Evolutionary conservation across 2,797 vertebrate genomes (phyloP).

Genomic region (Poliocrania exsul): DNA sequence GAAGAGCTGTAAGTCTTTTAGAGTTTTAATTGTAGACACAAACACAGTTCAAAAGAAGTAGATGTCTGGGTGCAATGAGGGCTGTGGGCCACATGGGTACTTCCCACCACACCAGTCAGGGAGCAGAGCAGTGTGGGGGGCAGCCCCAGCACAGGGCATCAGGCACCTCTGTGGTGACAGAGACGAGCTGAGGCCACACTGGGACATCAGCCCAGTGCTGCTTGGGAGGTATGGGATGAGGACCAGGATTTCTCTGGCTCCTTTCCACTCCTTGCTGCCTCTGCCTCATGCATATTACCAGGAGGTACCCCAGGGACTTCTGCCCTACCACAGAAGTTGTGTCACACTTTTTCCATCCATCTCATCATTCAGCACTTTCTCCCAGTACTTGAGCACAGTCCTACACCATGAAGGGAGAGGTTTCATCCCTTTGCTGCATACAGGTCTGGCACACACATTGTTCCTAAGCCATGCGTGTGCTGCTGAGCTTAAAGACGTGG

Average conservation of each 20-base stretch:
- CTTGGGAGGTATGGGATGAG: fast-evolving
- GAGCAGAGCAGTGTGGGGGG: not conserved
- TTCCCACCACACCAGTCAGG: not conserved
- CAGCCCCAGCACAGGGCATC: not conserved
- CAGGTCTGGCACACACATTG: not conserved
- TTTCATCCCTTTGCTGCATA: not conserved
- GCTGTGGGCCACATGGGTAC: not conserved
- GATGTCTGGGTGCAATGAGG: fast-evolving
- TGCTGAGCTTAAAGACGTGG: not conserved
- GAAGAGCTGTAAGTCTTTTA: not conserved
- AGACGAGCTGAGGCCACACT: not conserved
- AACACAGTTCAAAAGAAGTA: not conserved
- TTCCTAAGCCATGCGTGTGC: not conserved
- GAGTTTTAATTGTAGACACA: not conserved
- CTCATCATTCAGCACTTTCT: not conserved
- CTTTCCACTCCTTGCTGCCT: not conserved
- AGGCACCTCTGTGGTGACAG: not conserved
- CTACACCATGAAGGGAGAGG: not conserved
- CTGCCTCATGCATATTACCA: not conserved
- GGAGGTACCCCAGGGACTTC: not conserved
- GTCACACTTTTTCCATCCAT: not conserved
- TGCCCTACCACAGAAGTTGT: not conserved
- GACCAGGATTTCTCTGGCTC: not conserved
- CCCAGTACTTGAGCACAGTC: not conserved
- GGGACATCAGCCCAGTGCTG: not conserved